A percentile compares a stretch with the other conserved stretches of the same genome.
These are phyloP conservation scores for Amblyteles armatorius DNA, from an alignment of 2,888 invertebrate genomes.

Conservation along the genomic window DNA sequence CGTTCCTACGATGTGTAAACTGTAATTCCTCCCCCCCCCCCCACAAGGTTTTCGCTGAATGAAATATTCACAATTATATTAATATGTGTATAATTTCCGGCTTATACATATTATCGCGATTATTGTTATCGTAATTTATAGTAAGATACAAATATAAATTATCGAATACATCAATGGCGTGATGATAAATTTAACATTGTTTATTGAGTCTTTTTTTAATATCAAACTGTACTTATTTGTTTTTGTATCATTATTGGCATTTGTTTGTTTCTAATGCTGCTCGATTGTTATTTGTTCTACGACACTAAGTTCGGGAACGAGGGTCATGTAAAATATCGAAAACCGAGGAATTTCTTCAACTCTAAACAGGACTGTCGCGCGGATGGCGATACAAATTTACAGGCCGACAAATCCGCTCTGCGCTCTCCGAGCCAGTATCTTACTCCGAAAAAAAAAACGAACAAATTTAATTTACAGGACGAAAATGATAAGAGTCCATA, in stretches of 20 bases:
- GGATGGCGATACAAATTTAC: conserved; percentile 3
- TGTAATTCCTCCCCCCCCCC: background rate
- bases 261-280: conserved; percentile 7
- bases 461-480: background rate
- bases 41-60: background rate
- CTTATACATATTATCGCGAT: conserved; percentile 44
- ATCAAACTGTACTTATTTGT: conserved; percentile 57
- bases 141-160: conserved; percentile 63
- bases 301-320: background rate
- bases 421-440: background rate
- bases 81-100: conserved; percentile 51
- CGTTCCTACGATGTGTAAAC: background rate
- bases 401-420: background rate
- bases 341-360: background rate
- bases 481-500: background rate
- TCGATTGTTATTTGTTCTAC: background rate
- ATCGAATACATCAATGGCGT: conserved; percentile 57
- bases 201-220: conserved; percentile 39
- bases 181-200: conserved; percentile 48
- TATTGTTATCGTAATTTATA: conserved; percentile 38
- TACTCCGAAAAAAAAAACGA: background rate
- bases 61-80: conserved; percentile 26
- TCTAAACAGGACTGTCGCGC: conserved; percentile 4
- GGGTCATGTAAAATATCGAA: background rate
- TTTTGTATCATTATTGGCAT: conserved; percentile 29